A percentile compares a stretch with the other conserved stretches of the same genome.
phyloP scores from a whole-genome alignment of 2,888 invertebrate genomes.

The Andrena trimmerana region DNA sequence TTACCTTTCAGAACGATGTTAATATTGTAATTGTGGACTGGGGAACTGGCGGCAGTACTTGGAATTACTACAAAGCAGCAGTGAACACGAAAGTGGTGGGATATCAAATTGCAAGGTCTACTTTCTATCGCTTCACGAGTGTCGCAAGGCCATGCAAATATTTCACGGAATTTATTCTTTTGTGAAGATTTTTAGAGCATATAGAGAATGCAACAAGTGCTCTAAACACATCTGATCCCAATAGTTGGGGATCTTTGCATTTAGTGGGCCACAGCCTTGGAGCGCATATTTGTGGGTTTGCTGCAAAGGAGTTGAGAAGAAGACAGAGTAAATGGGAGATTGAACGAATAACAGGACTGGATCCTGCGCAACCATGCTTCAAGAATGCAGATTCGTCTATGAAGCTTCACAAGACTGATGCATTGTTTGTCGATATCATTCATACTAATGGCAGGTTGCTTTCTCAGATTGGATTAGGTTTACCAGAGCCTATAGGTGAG shows the following conservation, averaged over 20 bases:
- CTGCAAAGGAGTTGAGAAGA: slow-evolving; percentile 86
- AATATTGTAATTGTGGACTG: slow-evolving; percentile 89
- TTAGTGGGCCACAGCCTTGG: slow-evolving; percentile 89
- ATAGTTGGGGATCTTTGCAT: slow-evolving; percentile 83
- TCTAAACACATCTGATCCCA: slow-evolving; percentile 74
- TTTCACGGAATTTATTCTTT: not conserved
- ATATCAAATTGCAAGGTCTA: slow-evolving; percentile 86
- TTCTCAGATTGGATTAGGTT: slow-evolving; percentile 87
- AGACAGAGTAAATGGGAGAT: slow-evolving; percentile 79
- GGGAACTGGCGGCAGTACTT: slow-evolving; percentile 88
- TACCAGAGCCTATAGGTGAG: slow-evolving; percentile 87
- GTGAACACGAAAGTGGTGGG: slow-evolving; percentile 88
- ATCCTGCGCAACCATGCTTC: slow-evolving; percentile 89
- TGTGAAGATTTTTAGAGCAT: slow-evolving; percentile 85
- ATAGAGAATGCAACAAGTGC: slow-evolving; percentile 84
- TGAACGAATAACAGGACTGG: slow-evolving; percentile 86
- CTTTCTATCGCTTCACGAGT: not conserved
- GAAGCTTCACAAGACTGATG: slow-evolving; percentile 87
- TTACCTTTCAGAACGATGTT: slow-evolving; percentile 86
- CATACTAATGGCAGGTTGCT: slow-evolving; percentile 88
- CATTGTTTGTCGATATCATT: slow-evolving; percentile 88
- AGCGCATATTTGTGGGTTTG: slow-evolving; percentile 88
- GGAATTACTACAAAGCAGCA: slow-evolving; percentile 88
- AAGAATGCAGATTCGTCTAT: slow-evolving; percentile 84
- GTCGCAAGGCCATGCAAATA: not conserved